These are phyloP conservation scores for Tragelaphus scriptus DNA, from an alignment of 2,113 vertebrate species.

Conservation along the genomic window DNA sequence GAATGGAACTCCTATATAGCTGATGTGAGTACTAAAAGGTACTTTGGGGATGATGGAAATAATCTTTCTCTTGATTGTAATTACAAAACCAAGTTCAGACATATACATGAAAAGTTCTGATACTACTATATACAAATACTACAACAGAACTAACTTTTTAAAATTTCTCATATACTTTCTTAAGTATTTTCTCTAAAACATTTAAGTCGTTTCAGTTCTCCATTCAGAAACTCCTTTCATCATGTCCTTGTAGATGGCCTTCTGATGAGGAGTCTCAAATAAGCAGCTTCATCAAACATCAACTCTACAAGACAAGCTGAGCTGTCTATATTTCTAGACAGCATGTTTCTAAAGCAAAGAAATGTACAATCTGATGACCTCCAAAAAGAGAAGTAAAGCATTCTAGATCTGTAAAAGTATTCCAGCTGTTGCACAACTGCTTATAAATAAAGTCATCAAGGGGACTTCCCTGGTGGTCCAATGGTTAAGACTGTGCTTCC, in stretches of 20 bases:
- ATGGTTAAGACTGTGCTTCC: neutral
- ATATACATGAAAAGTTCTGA: neutral
- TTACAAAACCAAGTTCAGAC: neutral
- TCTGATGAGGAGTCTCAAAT: neutral
- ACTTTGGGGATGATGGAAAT: neutral
- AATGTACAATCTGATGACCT: neutral
- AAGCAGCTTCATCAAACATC: neutral
- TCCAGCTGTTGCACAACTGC: neutral
- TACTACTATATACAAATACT: neutral
- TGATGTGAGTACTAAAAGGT: neutral
- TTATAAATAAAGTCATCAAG: conserved; percentile 14
- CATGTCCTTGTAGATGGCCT: neutral
- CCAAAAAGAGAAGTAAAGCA: neutral
- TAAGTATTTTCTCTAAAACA: neutral
- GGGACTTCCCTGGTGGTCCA: neutral
- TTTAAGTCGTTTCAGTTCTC: neutral
- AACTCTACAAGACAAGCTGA: neutral
- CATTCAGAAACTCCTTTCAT: neutral
- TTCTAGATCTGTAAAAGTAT: neutral
- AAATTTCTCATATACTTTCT: neutral
- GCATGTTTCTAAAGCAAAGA: neutral
- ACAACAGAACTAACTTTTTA: neutral
- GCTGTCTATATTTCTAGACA: neutral
- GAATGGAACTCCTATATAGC: neutral
- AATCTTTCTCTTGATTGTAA: neutral